Base-by-base conservation (phyloP, 1,140 invertebrate genomes). In the Bombus soroeensis region DNA sequence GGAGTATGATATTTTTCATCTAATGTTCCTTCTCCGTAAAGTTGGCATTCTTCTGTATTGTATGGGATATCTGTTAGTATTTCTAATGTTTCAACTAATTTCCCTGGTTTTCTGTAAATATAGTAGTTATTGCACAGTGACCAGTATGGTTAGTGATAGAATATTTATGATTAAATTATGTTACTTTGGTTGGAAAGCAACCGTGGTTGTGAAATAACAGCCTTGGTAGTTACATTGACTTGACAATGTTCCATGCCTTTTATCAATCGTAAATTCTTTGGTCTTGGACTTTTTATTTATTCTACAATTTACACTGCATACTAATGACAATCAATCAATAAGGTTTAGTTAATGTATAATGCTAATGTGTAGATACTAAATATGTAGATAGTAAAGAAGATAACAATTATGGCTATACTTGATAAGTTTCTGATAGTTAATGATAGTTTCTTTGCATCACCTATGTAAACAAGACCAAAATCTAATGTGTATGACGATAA, bases 111-210 rank as follows among this genome's bases (percentile, higher is more conserved):
- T 37, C 86, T 89, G 22, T 80, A 25, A 28, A 37, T 68, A 32
- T 25, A 32, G 10, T 12, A 62, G 12, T 64, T 59, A 66, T 80
- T 43, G 22, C 53, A 62, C 39, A 12, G 13, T 25, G 25, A 47
- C n/a, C 22, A 59, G 18, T 18, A 18, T 64, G 70, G 72, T 71
- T 5, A 25, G 70, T 15, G 70, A 15, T 39, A 41, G 12, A 25
- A 47, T 32, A 32, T n/a, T 74, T 68, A 22, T 28, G 12, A 18
- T 47, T 28, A 22, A 28, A 25, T 71, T n/a, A 25, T 84, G n/a
- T 77, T 85, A 91, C 90, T 62, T 89, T 70, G 90, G 89, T 59
- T 39, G 73, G 28, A 91, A 91, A n/a, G 47, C 59, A 41, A 85
- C 18, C n/a, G 66, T 79, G 53, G 91, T 68, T 43, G 79, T 34